Percentiles rank a stretch among this genome's conserved stretches.
phyloP scores from a whole-genome alignment of 2,113 vertebrate species.

The Notechis scutatus region DNA sequence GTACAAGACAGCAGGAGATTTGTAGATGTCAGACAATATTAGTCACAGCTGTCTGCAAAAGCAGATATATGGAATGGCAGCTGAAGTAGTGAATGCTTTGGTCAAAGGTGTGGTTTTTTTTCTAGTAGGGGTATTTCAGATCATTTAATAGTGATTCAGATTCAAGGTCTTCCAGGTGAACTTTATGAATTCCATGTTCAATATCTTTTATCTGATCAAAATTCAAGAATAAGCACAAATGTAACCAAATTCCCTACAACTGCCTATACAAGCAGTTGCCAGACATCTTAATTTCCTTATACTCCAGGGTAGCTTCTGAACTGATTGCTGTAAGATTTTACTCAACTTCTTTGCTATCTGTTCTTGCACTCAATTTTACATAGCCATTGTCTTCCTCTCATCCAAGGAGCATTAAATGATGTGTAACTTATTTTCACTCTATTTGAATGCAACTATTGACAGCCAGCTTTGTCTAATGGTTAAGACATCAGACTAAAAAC shows the following conservation, averaged over 20 bases:
- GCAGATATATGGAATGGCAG: not conserved
- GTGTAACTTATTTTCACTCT: not conserved
- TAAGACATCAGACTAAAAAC: not conserved
- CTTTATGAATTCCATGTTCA: not conserved
- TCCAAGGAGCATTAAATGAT: not conserved
- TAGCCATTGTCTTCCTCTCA: not conserved
- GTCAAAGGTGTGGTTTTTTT: not conserved
- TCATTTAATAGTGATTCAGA: not conserved
- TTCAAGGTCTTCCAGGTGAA: not conserved
- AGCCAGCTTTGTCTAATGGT: not conserved
- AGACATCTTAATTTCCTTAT: not conserved
- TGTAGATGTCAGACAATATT: not conserved
- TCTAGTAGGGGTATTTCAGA: not conserved
- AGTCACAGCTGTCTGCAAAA: not conserved
- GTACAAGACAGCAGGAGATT: not conserved
- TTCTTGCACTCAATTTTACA: not conserved
- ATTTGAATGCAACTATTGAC: not conserved
- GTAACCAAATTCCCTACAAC: not conserved
- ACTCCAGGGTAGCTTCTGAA: not conserved
- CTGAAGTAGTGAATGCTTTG: not conserved
- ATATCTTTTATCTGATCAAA: not conserved
- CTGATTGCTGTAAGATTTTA: not conserved
- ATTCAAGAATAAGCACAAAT: not conserved
- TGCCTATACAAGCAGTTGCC: not conserved
- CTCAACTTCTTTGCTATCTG: not conserved